A percentile compares a stretch with the other conserved stretches of the same genome.
These are phyloP conservation scores for Leiothrix lutea DNA, from an alignment of 2,113 vertebrate species.

Conservation along the genomic window DNA sequence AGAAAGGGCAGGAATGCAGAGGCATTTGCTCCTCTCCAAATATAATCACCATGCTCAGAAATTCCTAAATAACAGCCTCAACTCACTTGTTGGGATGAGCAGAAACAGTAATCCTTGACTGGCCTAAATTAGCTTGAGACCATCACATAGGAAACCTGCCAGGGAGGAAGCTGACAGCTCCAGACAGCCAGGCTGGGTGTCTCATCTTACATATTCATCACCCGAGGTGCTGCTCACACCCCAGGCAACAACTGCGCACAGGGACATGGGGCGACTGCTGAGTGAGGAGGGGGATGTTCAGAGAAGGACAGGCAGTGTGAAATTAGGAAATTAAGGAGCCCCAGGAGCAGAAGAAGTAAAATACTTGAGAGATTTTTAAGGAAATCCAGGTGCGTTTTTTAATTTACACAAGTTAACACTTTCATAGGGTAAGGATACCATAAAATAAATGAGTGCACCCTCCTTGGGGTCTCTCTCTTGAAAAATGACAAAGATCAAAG, in stretches of 20 bases:
- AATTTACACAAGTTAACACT: background rate
- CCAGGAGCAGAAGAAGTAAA: background rate
- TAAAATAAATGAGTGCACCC: constrained; percentile 29
- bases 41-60: background rate
- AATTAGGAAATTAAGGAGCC: constrained; percentile 46
- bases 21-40: constrained; percentile 21
- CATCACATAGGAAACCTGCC: background rate
- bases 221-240: background rate
- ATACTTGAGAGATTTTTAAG: background rate
- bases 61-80: constrained; percentile 19
- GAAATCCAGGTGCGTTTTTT: background rate
- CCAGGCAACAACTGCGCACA: background rate
- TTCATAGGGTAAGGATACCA: background rate
- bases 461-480: background rate
- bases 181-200: background rate
- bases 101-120: constrained; percentile 24
- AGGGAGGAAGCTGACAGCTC: constrained; percentile 20
- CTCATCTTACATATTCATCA: constrained; percentile 44
- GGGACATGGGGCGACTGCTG: background rate
- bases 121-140: constrained; percentile 39
- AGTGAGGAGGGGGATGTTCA: background rate
- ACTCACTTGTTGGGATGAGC: constrained; percentile 13
- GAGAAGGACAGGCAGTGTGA: background rate
- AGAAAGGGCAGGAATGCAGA: constrained; percentile 23
- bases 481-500: constrained; percentile 58